phyloP scores from a whole-genome alignment of 2,113 vertebrate genomes.

The Haliaeetus leucogaster region DNA sequence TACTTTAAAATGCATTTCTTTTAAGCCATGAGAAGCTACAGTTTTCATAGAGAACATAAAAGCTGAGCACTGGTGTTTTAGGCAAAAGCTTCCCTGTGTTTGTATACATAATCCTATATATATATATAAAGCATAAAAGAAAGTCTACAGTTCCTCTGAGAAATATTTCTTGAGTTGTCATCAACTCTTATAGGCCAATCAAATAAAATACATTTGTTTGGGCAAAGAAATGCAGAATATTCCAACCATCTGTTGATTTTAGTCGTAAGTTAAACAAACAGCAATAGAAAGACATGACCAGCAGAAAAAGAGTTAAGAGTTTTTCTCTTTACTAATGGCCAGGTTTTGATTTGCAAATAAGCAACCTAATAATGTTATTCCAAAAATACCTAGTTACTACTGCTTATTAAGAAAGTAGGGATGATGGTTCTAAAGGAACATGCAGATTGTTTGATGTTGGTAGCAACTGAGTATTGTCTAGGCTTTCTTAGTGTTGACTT shows the following conservation, averaged over 20 bases:
- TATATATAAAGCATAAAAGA: background rate
- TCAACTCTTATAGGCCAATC: background rate
- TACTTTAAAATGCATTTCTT: conserved; percentile 6
- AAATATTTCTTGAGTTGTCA: background rate
- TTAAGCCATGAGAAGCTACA: background rate
- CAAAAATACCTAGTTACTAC: background rate
- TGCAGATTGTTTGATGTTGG: background rate
- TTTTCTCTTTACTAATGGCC: background rate
- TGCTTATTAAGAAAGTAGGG: background rate
- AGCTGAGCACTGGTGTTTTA: background rate
- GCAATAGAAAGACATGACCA: background rate
- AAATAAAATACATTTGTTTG: background rate
- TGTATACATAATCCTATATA: background rate
- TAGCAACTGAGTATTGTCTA: background rate
- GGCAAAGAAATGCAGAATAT: background rate
- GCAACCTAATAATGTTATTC: background rate
- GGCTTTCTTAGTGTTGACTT: background rate
- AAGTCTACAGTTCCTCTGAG: background rate
- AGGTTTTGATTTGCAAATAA: background rate
- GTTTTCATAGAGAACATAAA: background rate
- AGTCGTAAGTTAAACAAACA: background rate
- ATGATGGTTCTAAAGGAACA: background rate
- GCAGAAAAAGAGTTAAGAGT: background rate
- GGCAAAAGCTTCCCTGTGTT: background rate
- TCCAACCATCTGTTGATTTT: background rate